These are phyloP conservation scores for Hipparchia semele DNA, from an alignment of 2,888 invertebrate genomes.

Conservation along the genomic window DNA sequence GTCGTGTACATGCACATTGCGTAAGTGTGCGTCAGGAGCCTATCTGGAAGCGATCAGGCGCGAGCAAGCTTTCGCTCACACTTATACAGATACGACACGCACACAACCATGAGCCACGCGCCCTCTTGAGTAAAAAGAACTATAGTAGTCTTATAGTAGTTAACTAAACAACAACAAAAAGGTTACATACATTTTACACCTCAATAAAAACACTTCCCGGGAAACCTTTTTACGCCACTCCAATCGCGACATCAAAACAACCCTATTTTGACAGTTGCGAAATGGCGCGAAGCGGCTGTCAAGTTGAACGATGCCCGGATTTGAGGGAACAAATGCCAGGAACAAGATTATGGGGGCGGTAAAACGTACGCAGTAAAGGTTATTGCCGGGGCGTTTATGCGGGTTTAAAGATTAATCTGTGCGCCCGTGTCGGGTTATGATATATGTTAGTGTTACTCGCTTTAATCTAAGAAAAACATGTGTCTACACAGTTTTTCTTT, in stretches of 20 bases:
- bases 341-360: constrained; percentile 67
- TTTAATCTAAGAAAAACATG: constrained; percentile 17
- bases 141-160: too few relatives aligned
- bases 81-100: too few relatives aligned
- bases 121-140: too few relatives aligned
- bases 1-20: too few relatives aligned
- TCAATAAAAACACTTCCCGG: constrained; percentile 26
- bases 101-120: too few relatives aligned
- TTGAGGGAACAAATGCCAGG: constrained; percentile 65
- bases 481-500: neutral
- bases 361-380: constrained; percentile 61
- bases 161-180: neutral
- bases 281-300: constrained; percentile 68
- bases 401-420: constrained; percentile 71
- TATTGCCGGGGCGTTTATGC: constrained; percentile 64
- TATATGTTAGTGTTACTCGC: constrained; percentile 31
- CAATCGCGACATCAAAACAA: constrained; percentile 53
- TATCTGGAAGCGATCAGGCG: too few relatives aligned
- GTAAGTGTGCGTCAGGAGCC: too few relatives aligned
- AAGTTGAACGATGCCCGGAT: constrained; percentile 65
- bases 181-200: neutral
- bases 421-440: constrained; percentile 47
- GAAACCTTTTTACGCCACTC: constrained; percentile 42
- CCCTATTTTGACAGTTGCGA: constrained; percentile 64
- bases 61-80: too few relatives aligned